Percentiles rank a stretch among this genome's conserved stretches.
These are phyloP conservation scores for Phalacrocorax brasilianus DNA, from an alignment of 2,113 vertebrate genomes.

Conservation along the genomic window DNA sequence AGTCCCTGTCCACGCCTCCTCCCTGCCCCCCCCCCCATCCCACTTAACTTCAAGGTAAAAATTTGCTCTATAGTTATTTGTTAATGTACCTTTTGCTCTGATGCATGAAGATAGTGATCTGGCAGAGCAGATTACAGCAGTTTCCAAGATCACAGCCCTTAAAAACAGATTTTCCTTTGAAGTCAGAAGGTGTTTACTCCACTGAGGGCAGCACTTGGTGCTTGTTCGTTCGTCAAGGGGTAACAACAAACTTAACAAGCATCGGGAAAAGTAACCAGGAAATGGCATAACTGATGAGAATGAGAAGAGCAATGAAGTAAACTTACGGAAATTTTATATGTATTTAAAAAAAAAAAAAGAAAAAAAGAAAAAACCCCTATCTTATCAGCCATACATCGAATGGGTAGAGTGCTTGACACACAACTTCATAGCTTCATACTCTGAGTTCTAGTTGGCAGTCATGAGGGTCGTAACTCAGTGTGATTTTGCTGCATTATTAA, in stretches of 20 bases:
- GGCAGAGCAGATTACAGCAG: background rate
- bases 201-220: background rate
- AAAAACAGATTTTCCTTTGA: background rate
- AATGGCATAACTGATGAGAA: background rate
- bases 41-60: background rate
- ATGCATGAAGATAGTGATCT: background rate
- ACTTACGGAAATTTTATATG: background rate
- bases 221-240: background rate
- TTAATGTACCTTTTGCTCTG: background rate
- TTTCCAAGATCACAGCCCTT: background rate
- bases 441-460: background rate
- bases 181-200: background rate
- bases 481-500: background rate
- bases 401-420: background rate
- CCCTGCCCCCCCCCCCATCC: background rate
- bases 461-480: background rate
- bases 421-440: background rate
- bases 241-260: background rate
- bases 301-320: background rate
- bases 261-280: background rate
- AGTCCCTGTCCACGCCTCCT: background rate
- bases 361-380: too few species aligned
- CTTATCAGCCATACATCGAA: background rate
- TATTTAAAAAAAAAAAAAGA: background rate
- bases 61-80: background rate